Base-by-base conservation (phyloP, 53 echinoderm and acorn worm genomes). In the Arbacia lixula region DNA sequence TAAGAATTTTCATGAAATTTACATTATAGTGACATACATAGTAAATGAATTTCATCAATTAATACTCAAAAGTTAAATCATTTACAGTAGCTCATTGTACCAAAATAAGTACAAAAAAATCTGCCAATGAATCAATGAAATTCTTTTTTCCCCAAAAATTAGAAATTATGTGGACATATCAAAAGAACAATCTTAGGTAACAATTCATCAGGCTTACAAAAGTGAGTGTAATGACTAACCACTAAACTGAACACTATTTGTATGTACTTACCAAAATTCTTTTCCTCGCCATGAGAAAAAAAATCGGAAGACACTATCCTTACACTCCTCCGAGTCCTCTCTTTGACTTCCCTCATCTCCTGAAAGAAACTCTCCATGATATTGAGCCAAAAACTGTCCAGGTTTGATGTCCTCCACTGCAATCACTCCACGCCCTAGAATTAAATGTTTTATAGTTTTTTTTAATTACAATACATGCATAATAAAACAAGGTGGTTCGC, bases 371-470 rank as follows among this genome's bases (percentile, higher is more conserved):
- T 36, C 33, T 36, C 66, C 66, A 66, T 12, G 12, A 66, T 66
- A 66, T 66, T 66, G 66, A 66, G 66, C 66, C 66, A 66, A 66
- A 66, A 66, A 66, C 33, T 66, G 66, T 37, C 66, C 66, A 0
- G 5, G 66, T 66, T 66, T 4, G 66, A 66, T 66, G 66, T 66
- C 66, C 36, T 66, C 66, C 66, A 66, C 66, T 33, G 38, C 66
- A 66, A 66, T 66, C 36, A 66, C 66, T 66, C 66, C 66, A 66
- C 66, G 66, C 66, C 66, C 66, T 66, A 66, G 66, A 66, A 66
- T 36, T 66, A 1, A 66, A 63, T 1, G 30, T 30, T 31, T 30
- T 63, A 31, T 31, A 63, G 30, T 63, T n/a, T n/a, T n/a, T n/a
- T n/a, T n/a, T n/a, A n/a, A n/a, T n/a, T n/a, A n/a, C n/a, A n/a